A percentile compares a stretch with the other conserved stretches of the same genome.
These are phyloP conservation scores for Idaea dimidiata DNA, from an alignment of 2,888 invertebrate species.

Conservation along the genomic window DNA sequence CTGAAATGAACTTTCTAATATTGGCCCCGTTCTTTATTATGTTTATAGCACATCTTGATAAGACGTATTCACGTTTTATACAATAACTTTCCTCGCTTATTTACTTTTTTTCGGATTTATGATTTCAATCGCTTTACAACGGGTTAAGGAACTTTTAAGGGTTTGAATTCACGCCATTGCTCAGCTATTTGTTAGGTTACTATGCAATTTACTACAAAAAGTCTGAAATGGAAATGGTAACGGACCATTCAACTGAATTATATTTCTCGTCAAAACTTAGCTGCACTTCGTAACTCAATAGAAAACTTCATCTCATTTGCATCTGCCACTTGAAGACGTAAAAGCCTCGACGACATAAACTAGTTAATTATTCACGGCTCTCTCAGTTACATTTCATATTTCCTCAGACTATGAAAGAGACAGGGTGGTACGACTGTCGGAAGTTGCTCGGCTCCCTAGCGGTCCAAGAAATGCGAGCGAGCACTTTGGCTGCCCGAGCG, in stretches of 20 bases:
- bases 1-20: slow-evolving; percentile 27
- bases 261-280: neutral
- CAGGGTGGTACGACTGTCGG: slow-evolving; percentile 67
- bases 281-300: neutral
- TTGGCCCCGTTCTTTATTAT: slow-evolving; percentile 27
- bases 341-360: slow-evolving; percentile 1
- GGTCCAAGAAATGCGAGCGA: slow-evolving; percentile 72
- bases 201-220: too few species aligned
- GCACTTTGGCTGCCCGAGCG: slow-evolving; percentile 65
- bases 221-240: too few species aligned
- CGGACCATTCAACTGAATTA: neutral
- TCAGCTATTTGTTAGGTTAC: too few species aligned
- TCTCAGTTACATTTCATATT: slow-evolving; percentile 17
- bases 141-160: neutral
- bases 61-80: slow-evolving; percentile 23
- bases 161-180: neutral
- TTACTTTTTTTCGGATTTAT: neutral
- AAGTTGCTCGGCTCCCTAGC: slow-evolving; percentile 67
- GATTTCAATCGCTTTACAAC: slow-evolving; percentile 6
- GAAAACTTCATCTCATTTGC: neutral
- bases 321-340: neutral
- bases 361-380: slow-evolving; percentile 27
- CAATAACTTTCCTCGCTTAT: slow-evolving; percentile 7
- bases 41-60: slow-evolving; percentile 23
- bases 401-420: slow-evolving; percentile 63